Percentiles rank a stretch among this genome's conserved stretches.
These are phyloP conservation scores for Geotrupes spiniger DNA, from an alignment of 2,888 invertebrate genomes.

Conservation along the genomic window DNA sequence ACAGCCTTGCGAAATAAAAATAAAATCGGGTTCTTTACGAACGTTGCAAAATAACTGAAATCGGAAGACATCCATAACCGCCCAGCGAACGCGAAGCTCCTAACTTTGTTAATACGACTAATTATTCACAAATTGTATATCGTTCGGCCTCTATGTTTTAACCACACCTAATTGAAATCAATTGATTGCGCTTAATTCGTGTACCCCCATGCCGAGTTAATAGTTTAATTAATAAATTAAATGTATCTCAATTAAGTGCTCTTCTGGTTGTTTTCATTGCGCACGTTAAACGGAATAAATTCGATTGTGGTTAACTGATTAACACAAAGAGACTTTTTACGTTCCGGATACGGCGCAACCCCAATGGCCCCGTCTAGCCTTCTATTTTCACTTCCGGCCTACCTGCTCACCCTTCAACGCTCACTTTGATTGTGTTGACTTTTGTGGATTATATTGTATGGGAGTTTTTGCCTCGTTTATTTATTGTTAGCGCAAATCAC, in stretches of 20 bases:
- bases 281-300: background rate
- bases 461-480: constrained; percentile 6
- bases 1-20: no score
- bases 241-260: constrained; percentile 1
- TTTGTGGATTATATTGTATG: constrained; percentile 3
- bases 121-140: no score
- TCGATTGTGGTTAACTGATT: background rate
- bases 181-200: constrained; percentile 3
- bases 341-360: background rate
- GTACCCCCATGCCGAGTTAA: background rate
- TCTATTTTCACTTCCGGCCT: constrained; percentile 5
- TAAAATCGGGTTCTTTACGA: no score
- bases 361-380: constrained; percentile 1
- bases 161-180: background rate
- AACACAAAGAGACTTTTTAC: background rate
- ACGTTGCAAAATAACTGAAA: no score
- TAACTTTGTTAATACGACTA: no score
- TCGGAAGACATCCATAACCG: no score
- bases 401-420: constrained; percentile 7
- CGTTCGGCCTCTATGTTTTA: no score
- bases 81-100: no score
- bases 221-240: constrained; percentile 7
- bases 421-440: constrained; percentile 3
- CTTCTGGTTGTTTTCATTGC: background rate
- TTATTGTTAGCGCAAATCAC: constrained; percentile 1